Conservation (phyloP, 2,113 vertebrate genomes). For the Oncorhynchus nerka region DNA sequence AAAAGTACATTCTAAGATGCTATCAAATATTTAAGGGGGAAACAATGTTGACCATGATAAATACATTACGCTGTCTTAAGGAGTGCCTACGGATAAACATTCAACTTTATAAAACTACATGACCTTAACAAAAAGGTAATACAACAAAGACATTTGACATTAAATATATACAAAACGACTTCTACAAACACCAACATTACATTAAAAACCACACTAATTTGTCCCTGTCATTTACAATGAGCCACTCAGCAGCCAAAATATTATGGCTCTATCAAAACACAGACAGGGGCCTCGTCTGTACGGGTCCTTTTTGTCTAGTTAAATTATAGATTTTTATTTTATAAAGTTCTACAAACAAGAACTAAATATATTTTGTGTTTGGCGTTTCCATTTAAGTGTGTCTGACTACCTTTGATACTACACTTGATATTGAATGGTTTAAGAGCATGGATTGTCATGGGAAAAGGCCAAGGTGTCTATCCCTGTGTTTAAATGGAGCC, state of each 20-base stretch:
- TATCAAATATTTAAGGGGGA: not conserved
- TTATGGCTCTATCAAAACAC: not conserved
- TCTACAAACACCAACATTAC: not conserved
- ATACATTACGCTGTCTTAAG: not conserved
- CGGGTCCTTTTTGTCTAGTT: too few relatives aligned
- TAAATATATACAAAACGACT: not conserved
- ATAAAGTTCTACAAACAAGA: too few relatives aligned
- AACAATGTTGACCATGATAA: not conserved
- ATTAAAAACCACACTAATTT: not conserved
- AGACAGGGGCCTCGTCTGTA: not conserved
- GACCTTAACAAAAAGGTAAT: not conserved
- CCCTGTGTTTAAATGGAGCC: too few relatives aligned
- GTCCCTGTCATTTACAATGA: not conserved
- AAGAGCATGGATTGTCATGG: too few relatives aligned
- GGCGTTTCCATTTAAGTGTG: too few relatives aligned
- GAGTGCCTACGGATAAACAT: too few relatives aligned
- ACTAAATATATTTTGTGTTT: too few relatives aligned
- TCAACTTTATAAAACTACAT: not conserved
- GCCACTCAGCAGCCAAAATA: not conserved
- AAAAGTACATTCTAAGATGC: slow-evolving; percentile 2
- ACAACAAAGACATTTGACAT: not conserved
- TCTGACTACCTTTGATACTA: too few relatives aligned
- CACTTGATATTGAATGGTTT: too few relatives aligned
- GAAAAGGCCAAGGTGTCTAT: too few relatives aligned
- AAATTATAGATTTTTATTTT: too few relatives aligned